Conservation (phyloP, 2,797 vertebrate genomes). For the Leptoclinus maculatus region DNA sequence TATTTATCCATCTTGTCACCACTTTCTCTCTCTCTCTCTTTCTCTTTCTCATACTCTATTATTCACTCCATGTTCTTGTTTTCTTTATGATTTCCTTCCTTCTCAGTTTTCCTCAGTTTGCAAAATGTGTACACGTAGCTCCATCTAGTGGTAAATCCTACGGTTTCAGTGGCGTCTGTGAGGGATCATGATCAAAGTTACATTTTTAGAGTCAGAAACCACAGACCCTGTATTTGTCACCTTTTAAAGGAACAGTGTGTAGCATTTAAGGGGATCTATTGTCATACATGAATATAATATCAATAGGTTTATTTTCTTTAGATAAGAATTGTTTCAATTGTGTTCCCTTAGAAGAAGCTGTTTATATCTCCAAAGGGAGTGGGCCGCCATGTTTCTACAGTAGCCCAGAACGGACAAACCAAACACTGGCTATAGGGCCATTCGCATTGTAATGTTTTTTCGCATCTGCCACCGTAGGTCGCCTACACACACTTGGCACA, state of each 20-base stretch:
- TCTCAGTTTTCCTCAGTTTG: background rate
- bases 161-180: background rate
- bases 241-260: background rate
- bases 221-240: background rate
- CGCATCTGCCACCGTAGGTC: no score
- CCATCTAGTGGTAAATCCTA: slow-evolving; percentile 65
- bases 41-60: slow-evolving; percentile 1
- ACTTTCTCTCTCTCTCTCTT: background rate
- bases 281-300: background rate
- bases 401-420: no score
- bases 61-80: background rate
- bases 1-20: slow-evolving; percentile 27
- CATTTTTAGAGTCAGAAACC: background rate
- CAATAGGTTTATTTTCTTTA: no score
- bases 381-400: no score
- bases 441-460: no score
- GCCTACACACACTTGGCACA: no score
- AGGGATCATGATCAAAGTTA: background rate
- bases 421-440: no score
- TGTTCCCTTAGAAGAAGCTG: no score
- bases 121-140: slow-evolving; percentile 25
- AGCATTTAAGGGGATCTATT: background rate
- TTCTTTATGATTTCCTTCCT: background rate
- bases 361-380: no score
- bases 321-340: no score